Conservation (phyloP, 2,797 vertebrate species). For the Loris lydekkerianus region DNA sequence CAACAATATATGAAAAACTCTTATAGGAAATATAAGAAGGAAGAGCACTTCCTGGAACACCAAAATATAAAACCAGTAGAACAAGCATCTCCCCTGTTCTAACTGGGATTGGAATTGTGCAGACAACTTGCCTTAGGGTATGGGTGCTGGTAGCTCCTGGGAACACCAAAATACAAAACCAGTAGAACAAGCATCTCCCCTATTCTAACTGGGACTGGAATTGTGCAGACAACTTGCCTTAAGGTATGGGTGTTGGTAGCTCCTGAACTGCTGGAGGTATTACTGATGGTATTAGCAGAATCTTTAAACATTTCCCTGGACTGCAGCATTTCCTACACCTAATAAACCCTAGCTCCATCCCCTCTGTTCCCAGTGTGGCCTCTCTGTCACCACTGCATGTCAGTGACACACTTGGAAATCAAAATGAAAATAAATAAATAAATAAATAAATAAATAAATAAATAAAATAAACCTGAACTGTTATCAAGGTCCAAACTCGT, state of each 20-base stretch:
- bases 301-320: background rate
- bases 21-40: no score
- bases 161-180: background rate
- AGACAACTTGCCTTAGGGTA: background rate
- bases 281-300: background rate
- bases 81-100: background rate
- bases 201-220: background rate
- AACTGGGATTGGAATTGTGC: background rate
- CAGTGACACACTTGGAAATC: background rate
- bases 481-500: background rate
- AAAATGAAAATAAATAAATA: background rate
- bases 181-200: background rate
- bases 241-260: background rate
- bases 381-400: background rate
- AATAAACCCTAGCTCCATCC: background rate
- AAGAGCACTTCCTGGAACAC: background rate
- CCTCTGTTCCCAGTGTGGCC: background rate
- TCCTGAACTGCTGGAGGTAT: background rate
- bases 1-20: conserved; percentile 31
- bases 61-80: background rate
- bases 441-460: background rate
- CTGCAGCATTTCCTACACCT: background rate
- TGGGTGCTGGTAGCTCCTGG: background rate
- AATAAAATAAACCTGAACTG: background rate
- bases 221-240: background rate